These are phyloP conservation scores for Saxicola maurus DNA, from an alignment of 2,797 vertebrate genomes.

Conservation along the genomic window DNA sequence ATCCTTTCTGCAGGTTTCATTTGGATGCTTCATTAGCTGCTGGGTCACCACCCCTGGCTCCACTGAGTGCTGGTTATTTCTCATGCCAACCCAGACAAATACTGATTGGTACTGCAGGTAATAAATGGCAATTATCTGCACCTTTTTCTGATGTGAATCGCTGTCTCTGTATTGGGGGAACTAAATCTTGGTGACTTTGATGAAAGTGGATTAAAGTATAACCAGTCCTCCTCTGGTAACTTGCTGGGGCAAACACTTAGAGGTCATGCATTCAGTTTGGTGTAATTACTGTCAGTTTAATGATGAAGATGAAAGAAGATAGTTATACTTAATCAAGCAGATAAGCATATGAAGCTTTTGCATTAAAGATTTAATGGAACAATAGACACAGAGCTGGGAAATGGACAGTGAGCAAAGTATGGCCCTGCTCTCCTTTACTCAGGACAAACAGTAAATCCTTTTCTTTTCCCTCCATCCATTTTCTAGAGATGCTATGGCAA, in stretches of 20 bases:
- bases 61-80: neutral
- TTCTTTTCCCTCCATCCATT: neutral
- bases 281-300: slow-evolving; percentile 61
- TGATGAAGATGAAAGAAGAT: slow-evolving; percentile 50
- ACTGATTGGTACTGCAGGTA: slow-evolving; percentile 25
- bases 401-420: neutral
- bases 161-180: slow-evolving; percentile 20
- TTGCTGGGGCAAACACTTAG: slow-evolving; percentile 31
- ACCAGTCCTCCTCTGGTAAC: slow-evolving; percentile 2
- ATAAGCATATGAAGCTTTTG: slow-evolving; percentile 40
- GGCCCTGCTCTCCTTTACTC: neutral
- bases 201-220: slow-evolving; percentile 25
- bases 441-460: neutral
- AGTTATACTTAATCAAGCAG: slow-evolving; percentile 57
- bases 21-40: slow-evolving; percentile 24
- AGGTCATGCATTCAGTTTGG: slow-evolving; percentile 53
- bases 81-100: neutral
- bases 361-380: slow-evolving; percentile 35
- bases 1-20: neutral
- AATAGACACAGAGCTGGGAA: neutral
- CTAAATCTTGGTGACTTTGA: slow-evolving; percentile 33
- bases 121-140: slow-evolving; percentile 35
- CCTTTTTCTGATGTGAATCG: slow-evolving; percentile 12
- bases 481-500: neutral
- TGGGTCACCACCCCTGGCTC: neutral